These are phyloP conservation scores for Cerceris ruficornis DNA, from an alignment of 2,888 invertebrate species.

Conservation along the genomic window DNA sequence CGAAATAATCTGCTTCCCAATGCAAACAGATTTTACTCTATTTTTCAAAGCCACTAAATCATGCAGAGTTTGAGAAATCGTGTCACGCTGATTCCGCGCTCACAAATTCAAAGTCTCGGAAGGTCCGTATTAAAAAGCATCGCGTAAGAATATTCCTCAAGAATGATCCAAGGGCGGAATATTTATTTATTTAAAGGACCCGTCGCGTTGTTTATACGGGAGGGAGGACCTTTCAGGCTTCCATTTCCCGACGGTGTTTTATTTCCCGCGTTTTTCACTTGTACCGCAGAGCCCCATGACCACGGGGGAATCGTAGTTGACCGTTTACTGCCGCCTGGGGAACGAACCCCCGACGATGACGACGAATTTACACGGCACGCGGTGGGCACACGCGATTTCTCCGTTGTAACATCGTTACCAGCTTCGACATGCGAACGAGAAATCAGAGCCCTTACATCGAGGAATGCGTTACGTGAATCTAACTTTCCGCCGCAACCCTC, in stretches of 20 bases:
- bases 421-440: conserved; percentile 49
- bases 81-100: no score
- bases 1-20: no score
- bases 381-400: conserved; percentile 46
- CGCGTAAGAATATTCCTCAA: no score
- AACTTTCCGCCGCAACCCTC: conserved; percentile 20
- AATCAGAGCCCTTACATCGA: conserved; percentile 32
- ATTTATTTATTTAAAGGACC: background rate
- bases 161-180: no score
- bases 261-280: no score
- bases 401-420: conserved; percentile 35
- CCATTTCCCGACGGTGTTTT: background rate
- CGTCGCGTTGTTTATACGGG: background rate
- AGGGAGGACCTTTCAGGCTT: background rate
- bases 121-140: no score
- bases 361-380: conserved; percentile 59
- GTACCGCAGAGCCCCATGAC: background rate
- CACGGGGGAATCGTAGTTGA: conserved; percentile 41
- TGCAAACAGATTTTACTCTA: no score
- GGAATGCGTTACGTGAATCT: conserved; percentile 38
- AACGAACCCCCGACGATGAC: conserved; percentile 36
- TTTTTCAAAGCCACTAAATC: no score
- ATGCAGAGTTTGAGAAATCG: no score
- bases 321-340: conserved; percentile 58
- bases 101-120: no score